These are phyloP conservation scores for Leptinotarsa texana DNA, from an alignment of 1,140 invertebrate species.

Conservation along the genomic window DNA sequence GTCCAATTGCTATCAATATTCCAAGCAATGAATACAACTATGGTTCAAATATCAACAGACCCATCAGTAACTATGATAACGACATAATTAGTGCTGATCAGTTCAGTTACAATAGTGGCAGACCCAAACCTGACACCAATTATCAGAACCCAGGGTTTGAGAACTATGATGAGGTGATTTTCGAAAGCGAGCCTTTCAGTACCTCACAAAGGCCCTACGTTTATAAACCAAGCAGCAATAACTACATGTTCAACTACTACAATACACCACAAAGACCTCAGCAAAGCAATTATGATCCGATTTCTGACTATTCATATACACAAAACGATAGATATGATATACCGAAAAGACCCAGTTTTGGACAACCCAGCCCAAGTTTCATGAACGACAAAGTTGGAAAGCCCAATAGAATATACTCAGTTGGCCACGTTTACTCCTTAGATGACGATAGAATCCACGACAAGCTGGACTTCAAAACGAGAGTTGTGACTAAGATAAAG, in stretches of 20 bases:
- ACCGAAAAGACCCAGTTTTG: slow-evolving; percentile 35
- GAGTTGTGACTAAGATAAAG: slow-evolving; percentile 40
- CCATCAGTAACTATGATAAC: not conserved
- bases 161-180: slow-evolving; percentile 33
- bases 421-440: slow-evolving; percentile 32
- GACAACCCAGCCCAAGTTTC: slow-evolving; percentile 1
- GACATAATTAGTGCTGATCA: not conserved
- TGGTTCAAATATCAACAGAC: not conserved
- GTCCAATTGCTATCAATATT: not conserved
- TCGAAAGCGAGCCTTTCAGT: slow-evolving; percentile 42
- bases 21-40: not conserved
- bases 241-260: slow-evolving; percentile 21
- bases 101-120: not conserved
- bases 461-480: slow-evolving; percentile 61
- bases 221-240: slow-evolving; percentile 33
- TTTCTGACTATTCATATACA: slow-evolving; percentile 18
- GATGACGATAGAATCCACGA: slow-evolving; percentile 50
- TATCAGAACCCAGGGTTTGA: not conserved
- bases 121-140: not conserved
- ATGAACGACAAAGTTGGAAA: not conserved
- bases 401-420: not conserved
- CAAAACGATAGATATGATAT: slow-evolving; percentile 17
- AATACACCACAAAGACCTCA: slow-evolving; percentile 19
- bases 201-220: slow-evolving; percentile 41
- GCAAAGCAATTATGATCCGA: slow-evolving; percentile 15